Evolutionary conservation across 2,113 vertebrate species (phyloP), one percentile per base, ranked within the genome.

Genomic region (Alethe diademata): DNA sequence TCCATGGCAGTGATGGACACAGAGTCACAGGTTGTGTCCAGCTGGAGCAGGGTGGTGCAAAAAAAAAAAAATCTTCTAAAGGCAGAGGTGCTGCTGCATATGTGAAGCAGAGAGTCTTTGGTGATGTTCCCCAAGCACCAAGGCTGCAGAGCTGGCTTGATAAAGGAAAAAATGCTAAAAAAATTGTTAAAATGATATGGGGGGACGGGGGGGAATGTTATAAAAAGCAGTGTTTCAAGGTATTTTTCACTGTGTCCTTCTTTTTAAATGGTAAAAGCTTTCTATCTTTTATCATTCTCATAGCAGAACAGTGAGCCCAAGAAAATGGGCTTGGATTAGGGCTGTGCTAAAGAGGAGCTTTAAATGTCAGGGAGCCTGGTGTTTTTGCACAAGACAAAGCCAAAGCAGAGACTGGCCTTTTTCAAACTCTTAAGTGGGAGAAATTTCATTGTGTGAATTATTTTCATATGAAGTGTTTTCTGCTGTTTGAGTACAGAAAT

Each of bases 181-280:
- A 81, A 40, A 38, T 20, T 3, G 8, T 54, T 75, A 35, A 42
- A 18, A 29, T 73, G 6, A 7, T 54, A 5, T 36, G 5, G 22
- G 6, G 11, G 23, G 14, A 17, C 1, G 11, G 31, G 4, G 9
- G 16, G 2, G 8, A 17, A 9, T 9, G 2, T 19, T 74, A 11
- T 2, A 58, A 48, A 58, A 71, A 48, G 25, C 40, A 65, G 16
- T 5, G 28, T 60, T 79, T 57, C 11, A 10, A 70, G 19, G 3
- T 82, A 17, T 31, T 90, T 90, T 79, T 50, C 54, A 62, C 33
- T 9, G 2, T 15, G 24, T 22, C 17, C 45, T 86, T 72, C 43
- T 61, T 88, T 85, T 73, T 73, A 29, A 76, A 35, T 2, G 6
- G 29, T 43, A 29, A 78, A 87, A 83, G 7, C 18, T 80, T 65